A percentile compares a stretch with the other conserved stretches of the same genome.
phyloP scores from a whole-genome alignment of 1,140 invertebrate species.

The Ostrea denselamellosa region DNA sequence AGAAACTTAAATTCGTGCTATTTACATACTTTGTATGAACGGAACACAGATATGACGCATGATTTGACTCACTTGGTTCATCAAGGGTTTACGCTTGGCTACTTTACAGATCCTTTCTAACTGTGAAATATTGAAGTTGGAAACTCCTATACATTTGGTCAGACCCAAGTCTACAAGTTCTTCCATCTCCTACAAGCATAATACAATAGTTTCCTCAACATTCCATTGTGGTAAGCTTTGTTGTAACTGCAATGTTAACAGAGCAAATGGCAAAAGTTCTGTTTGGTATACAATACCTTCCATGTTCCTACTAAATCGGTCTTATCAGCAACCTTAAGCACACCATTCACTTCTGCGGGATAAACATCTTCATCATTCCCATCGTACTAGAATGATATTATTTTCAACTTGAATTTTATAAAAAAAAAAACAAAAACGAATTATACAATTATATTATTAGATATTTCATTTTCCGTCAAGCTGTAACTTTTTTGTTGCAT shows the following conservation, averaged over 20 bases:
- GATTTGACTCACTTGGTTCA: constrained; percentile 76
- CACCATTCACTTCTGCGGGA: background rate
- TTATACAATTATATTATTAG: too few relatives aligned
- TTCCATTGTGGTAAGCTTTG: background rate
- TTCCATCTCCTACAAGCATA: constrained; percentile 85
- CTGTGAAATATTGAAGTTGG: constrained; percentile 92
- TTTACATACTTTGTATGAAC: too few relatives aligned
- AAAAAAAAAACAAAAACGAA: too few relatives aligned
- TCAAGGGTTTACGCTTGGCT: constrained; percentile 86
- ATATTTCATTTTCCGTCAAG: too few relatives aligned
- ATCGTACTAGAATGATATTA: background rate
- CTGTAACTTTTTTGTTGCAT: too few relatives aligned
- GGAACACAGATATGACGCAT: too few relatives aligned
- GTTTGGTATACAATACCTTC: background rate
- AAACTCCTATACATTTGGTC: constrained; percentile 88
- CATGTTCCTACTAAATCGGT: background rate
- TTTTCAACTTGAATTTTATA: too few relatives aligned
- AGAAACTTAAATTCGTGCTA: background rate
- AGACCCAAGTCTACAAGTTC: constrained; percentile 85
- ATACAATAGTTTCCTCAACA: background rate
- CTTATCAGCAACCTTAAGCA: background rate
- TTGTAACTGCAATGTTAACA: background rate
- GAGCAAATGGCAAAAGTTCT: background rate
- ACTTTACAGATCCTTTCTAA: constrained; percentile 85
- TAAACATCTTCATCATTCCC: background rate